Base-by-base conservation (phyloP, 2,113 vertebrate species). In the Pollimyrus isidori region DNA sequence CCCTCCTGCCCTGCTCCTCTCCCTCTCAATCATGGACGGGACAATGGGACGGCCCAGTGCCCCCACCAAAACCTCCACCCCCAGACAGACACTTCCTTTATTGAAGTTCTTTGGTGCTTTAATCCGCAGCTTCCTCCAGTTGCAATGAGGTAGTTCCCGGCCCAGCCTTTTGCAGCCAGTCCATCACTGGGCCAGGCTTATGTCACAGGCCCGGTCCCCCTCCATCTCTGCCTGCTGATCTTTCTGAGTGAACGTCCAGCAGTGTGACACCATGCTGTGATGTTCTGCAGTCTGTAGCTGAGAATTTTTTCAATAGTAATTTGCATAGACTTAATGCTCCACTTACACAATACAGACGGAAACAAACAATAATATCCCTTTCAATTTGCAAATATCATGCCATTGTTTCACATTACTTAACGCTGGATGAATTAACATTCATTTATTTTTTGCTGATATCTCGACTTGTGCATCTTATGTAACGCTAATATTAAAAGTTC, bases 71-170 rank as follows among this genome's bases (percentile, higher is more conserved):
- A 93, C 94, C 94, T 89, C 89, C 92, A 92, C 93, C 93, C 94
- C 93, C 93, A 94, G 95, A 96, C 95, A 96, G 95, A 96, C 96
- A 96, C 95, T 95, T 96, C 95, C 96, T 96, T 96, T 96, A 96
- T 96, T 96, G 95, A 95, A 95, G 95, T 95, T 96, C 95, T 96
- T 96, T 96, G 95, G 95, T 94, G 95, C 95, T 95, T 94, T 96
- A 96, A 96, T 96, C 96, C 95, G 95, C 95, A 92, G 95, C 95
- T 96, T 96, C 96, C 96, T 96, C 95, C 93, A 91, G 92, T 93
- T 92, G 92, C 93, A 95, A 96, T 96, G 96, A 96, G 96, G 94
- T 95, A 95, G 95, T 96, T 94, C 93, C 93, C 92, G 93, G 93
- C 92, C 94, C 94, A 94, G 95, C 94, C 95, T 96, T 95, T 96